A percentile compares a stretch with the other conserved stretches of the same genome.
These are phyloP conservation scores for Danio aesculapii DNA, from an alignment of 2,797 vertebrate genomes.

Conservation along the genomic window DNA sequence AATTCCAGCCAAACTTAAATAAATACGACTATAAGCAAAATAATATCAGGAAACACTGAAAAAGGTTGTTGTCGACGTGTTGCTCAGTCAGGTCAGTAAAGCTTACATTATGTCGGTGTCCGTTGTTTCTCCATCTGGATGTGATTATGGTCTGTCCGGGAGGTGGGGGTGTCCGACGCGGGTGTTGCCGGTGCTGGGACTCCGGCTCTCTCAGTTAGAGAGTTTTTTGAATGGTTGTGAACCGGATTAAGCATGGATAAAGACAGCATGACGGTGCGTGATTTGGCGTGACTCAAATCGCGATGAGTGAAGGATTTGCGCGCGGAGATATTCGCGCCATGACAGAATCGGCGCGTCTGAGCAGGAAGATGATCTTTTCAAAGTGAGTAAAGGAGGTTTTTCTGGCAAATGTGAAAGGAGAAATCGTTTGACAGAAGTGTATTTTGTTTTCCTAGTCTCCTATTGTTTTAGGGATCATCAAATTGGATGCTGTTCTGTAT, in stretches of 20 bases:
- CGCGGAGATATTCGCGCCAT: constrained; percentile 22
- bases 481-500: not conserved
- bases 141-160: constrained; percentile 56
- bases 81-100: too few relatives aligned
- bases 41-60: too few relatives aligned
- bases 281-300: not conserved
- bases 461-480: not conserved
- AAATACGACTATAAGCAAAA: too few relatives aligned
- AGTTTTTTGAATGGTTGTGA: constrained; percentile 46
- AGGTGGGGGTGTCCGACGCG: constrained; percentile 46
- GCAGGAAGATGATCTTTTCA: constrained; percentile 1
- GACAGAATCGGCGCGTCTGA: not conserved
- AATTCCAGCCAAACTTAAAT: too few relatives aligned
- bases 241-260: not conserved
- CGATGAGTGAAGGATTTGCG: constrained; percentile 43
- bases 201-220: constrained; percentile 27
- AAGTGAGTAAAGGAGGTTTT: constrained; percentile 37
- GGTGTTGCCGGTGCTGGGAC: constrained; percentile 57
- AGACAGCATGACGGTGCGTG: constrained; percentile 3
- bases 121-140: constrained; percentile 57
- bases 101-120: too few relatives aligned
- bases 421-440: not conserved
- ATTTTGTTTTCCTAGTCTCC: not conserved
- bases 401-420: not conserved
- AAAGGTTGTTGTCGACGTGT: too few relatives aligned